Evolutionary conservation across 1,140 invertebrate species (phyloP).

Genomic region (Calycopis cecrops): DNA sequence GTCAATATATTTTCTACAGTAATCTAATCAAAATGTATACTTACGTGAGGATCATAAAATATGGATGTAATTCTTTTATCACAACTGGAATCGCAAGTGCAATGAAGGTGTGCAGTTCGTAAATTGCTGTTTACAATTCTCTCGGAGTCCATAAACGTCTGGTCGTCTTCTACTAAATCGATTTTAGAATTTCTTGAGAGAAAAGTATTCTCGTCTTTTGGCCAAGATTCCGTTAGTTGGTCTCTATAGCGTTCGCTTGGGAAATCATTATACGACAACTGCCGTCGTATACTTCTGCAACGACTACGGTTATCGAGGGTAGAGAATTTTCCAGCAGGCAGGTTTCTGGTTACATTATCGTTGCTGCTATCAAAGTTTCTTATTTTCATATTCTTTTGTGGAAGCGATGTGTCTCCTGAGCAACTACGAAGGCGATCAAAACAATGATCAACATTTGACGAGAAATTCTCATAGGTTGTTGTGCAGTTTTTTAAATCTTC

Average conservation of each 20-base stretch:
- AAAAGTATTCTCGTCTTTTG: slow-evolving; percentile 46
- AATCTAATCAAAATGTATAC: slow-evolving; percentile 21
- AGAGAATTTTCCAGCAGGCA: slow-evolving; percentile 58
- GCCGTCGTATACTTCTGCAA: slow-evolving; percentile 61
- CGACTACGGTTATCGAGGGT: slow-evolving; percentile 64
- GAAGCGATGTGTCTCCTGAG: slow-evolving; percentile 36
- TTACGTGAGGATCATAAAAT: slow-evolving; percentile 69
- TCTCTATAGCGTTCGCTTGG: slow-evolving; percentile 51
- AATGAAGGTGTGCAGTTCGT: slow-evolving; percentile 51
- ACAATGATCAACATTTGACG: slow-evolving; percentile 64
- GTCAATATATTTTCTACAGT: background rate
- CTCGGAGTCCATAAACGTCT: slow-evolving; percentile 58
- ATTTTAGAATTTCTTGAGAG: slow-evolving; percentile 47
- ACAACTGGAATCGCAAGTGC: slow-evolving; percentile 50
- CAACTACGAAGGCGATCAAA: slow-evolving; percentile 56
- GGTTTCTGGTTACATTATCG: slow-evolving; percentile 42
- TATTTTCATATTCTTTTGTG: slow-evolving; percentile 50
- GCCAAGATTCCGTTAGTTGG: slow-evolving; percentile 44
- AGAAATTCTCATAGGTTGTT: slow-evolving; percentile 63
- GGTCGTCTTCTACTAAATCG: slow-evolving; percentile 49
- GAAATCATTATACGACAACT: slow-evolving; percentile 69
- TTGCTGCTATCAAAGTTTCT: slow-evolving; percentile 58
- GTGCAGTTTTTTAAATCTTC: slow-evolving; percentile 50
- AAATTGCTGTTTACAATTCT: slow-evolving; percentile 49
- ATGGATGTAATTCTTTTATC: slow-evolving; percentile 59